Conservation (phyloP, 2,797 vertebrate species). For the Enteromius fasciolatus region DNA sequence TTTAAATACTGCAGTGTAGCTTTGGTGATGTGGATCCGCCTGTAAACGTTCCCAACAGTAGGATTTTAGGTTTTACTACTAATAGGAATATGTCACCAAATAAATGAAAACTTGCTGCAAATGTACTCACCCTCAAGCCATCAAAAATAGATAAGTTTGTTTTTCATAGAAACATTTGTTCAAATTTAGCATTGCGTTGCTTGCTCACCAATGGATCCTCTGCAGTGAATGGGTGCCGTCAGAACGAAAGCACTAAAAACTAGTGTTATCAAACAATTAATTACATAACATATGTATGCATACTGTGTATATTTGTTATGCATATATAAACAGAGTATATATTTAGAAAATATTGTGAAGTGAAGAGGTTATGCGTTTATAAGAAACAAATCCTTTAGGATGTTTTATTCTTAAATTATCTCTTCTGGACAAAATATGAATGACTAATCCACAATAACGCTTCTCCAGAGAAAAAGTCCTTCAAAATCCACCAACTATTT, state of each 20-base stretch:
- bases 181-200: neutral
- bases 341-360: too few relatives aligned
- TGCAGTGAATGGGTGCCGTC: neutral
- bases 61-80: neutral
- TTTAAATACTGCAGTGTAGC: constrained; percentile 90
- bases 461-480: too few relatives aligned
- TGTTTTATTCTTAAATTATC: too few relatives aligned
- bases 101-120: neutral
- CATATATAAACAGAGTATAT: too few relatives aligned
- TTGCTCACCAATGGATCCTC: neutral
- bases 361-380: too few relatives aligned
- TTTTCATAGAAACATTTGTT: neutral
- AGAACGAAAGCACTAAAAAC: neutral
- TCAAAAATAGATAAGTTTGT: neutral
- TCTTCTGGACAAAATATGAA: too few relatives aligned
- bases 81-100: neutral
- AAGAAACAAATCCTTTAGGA: too few relatives aligned
- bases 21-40: constrained; percentile 95
- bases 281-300: too few relatives aligned
- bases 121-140: neutral
- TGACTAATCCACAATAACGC: too few relatives aligned
- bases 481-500: too few relatives aligned
- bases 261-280: too few relatives aligned
- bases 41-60: constrained; percentile 61
- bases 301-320: too few relatives aligned